A percentile compares a stretch with the other conserved stretches of the same genome.
Conservation (phyloP, 2,113 vertebrate species). For the Tachuris rubrigastra region DNA sequence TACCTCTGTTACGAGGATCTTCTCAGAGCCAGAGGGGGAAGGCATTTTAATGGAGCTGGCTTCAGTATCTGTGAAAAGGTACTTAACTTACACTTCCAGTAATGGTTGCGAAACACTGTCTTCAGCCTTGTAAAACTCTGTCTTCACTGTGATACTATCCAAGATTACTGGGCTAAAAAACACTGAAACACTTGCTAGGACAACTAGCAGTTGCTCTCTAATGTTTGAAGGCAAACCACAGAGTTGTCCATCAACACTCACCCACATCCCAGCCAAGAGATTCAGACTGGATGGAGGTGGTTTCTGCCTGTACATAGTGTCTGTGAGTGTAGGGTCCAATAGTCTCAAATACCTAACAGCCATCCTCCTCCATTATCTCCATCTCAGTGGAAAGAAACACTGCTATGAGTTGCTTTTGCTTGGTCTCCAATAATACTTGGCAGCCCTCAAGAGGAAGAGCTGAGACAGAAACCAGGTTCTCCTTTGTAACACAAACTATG, state of each 20-base stretch:
- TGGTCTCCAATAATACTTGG: neutral
- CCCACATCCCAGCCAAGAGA: neutral
- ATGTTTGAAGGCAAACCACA: neutral
- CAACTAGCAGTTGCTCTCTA: neutral
- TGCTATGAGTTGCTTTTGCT: neutral
- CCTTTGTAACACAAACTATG: neutral
- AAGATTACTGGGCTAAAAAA: neutral
- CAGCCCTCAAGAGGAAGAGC: neutral
- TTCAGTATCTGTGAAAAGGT: neutral
- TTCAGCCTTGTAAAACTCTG: neutral
- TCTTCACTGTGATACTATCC: neutral
- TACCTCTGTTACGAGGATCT: neutral
- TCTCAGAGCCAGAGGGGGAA: neutral
- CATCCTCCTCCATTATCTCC: neutral
- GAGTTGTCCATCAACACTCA: neutral
- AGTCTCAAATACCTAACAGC: neutral
- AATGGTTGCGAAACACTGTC: neutral
- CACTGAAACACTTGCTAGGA: neutral
- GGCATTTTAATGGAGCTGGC: neutral
- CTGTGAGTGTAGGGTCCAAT: neutral
- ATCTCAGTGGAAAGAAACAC: neutral
- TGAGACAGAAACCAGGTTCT: neutral
- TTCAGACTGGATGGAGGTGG: neutral
- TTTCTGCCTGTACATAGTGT: rapidly evolving
- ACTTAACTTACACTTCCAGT: neutral